Conservation (phyloP, 2,888 invertebrate species). For the Galerucella pusilla region DNA sequence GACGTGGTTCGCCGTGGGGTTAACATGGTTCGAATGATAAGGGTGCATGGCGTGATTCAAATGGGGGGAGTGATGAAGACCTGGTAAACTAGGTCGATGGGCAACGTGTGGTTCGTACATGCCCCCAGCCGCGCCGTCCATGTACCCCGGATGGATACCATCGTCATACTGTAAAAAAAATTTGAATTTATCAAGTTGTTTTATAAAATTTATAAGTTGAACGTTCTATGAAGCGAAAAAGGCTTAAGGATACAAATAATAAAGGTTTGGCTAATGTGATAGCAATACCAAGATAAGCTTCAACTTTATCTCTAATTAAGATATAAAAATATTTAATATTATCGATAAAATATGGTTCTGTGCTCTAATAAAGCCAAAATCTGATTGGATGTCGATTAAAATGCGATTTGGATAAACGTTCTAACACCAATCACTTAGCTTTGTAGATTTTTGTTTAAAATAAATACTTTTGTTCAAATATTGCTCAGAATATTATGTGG, state of each 20-base stretch:
- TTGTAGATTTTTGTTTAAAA: no score
- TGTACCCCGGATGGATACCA: slow-evolving; percentile 91
- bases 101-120: slow-evolving; percentile 83
- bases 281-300: neutral
- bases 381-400: no score
- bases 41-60: slow-evolving; percentile 85
- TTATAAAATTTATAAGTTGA: neutral
- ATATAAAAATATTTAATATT: no score
- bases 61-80: slow-evolving; percentile 83
- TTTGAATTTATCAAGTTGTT: neutral
- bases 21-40: slow-evolving; percentile 78
- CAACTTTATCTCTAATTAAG: neutral
- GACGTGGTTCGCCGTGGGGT: slow-evolving; percentile 83
- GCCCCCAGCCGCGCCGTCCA: slow-evolving; percentile 77
- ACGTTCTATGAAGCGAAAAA: neutral
- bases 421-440: no score
- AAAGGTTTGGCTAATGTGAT: neutral
- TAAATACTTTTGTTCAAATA: no score
- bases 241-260: neutral
- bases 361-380: no score
- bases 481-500: no score
- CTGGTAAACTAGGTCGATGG: slow-evolving; percentile 72
- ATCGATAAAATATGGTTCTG: no score
- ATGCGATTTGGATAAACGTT: no score
- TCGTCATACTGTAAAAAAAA: slow-evolving; percentile 85